These are phyloP conservation scores for Drosophila repletoides DNA, from an alignment of 1,140 invertebrate genomes.

Conservation along the genomic window DNA sequence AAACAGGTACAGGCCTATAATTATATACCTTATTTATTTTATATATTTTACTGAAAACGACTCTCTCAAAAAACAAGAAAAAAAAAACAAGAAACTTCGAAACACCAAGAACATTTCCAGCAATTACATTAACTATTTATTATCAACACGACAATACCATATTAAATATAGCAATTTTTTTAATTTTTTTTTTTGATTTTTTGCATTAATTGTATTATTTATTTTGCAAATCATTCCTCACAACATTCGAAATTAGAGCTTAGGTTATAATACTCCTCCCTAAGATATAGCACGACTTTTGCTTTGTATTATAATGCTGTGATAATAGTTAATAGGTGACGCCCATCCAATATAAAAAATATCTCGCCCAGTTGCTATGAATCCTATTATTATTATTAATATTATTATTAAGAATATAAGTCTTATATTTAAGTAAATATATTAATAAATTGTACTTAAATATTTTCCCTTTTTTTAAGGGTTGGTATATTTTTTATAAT, in stretches of 20 bases:
- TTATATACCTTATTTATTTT: not conserved
- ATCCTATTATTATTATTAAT: too few relatives aligned
- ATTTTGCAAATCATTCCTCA: constrained; percentile 46
- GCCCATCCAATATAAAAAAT: constrained; percentile 35
- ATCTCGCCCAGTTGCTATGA: constrained; percentile 42
- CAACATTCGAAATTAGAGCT: constrained; percentile 27
- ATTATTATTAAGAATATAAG: not conserved
- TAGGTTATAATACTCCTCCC: constrained; percentile 26
- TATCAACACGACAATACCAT: constrained; percentile 11
- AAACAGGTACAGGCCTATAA: not conserved
- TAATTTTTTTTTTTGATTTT: constrained; percentile 9
- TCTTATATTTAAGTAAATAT: not conserved
- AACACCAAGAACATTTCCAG: constrained; percentile 9
- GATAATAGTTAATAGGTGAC: constrained; percentile 59
- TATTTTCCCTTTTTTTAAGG: too few relatives aligned
- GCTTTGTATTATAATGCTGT: constrained; percentile 71
- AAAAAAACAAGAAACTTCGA: constrained; percentile 18
- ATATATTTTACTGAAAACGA: constrained; percentile 2
- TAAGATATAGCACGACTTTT: constrained; percentile 17
- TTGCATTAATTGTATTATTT: constrained; percentile 54
- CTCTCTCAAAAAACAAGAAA: constrained; percentile 32
- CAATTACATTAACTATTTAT: constrained; percentile 32
- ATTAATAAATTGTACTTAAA: constrained; percentile 1
- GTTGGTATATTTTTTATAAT: too few relatives aligned
- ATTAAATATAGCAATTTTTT: constrained; percentile 10